Base-by-base conservation (phyloP, 2,888 invertebrate genomes). In the Leptinotarsa tumamoca region DNA sequence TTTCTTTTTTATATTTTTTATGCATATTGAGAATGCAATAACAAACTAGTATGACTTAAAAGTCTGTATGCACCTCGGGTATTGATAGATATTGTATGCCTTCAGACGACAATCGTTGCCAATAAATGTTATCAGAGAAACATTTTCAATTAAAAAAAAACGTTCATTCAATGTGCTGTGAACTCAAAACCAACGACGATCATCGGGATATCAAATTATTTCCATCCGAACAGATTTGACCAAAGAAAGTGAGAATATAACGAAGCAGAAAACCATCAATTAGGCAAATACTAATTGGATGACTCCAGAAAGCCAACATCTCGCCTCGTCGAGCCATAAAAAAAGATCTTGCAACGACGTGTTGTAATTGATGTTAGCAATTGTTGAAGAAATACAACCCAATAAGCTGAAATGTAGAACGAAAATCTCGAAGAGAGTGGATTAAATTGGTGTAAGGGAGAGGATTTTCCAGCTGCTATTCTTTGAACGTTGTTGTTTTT, bases 361-460 rank as follows among this genome's bases (percentile, higher is more conserved):
- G 13, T 21, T 18, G 56, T 21, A 58, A 58, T 58, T 58, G 56
- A 58, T 58, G 21, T 3, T 23, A 21, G 56, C 23, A 58, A 58
- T 58, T 21, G 56, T 58, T 58, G 2, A 3, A 21, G 56, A 58
- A 18, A 58, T 58, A 58, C 56, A 14, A 58, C 10, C 56, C 56
- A 58, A 58, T 58, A 58, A 21, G 56, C 56, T 21, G 21, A 21
- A 58, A 58, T 21, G 56, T 58, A 21, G 21, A 58, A 3, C 10
- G 56, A 58, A 58, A 58, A 58, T 58, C 18, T 58, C n/a, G 21
- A 4, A 14, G 56, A 58, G 21, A 58, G 56, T 58, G 56, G 56
- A 58, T 58, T 58, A 21, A 58, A 58, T 58, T 58, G 21, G 21
- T 58, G 10, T 21, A 21, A 21, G 21, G n/a, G 23, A 58, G 56